phyloP scores from a whole-genome alignment of 2,113 vertebrate genomes.

The Perccottus glenii region DNA sequence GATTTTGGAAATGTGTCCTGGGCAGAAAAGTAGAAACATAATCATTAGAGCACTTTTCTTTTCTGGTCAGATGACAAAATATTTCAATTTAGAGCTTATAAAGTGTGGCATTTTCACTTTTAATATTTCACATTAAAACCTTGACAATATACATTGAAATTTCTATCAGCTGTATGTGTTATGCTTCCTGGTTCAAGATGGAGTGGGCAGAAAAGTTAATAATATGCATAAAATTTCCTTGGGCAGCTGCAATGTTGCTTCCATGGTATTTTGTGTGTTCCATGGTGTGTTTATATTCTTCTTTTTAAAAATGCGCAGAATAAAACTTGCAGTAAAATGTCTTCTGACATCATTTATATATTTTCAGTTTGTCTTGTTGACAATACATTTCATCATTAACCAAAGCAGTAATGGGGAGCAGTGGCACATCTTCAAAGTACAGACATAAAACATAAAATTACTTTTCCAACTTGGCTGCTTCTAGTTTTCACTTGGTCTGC shows the following conservation, averaged over 20 bases:
- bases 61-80: not conserved
- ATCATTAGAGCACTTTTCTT: not conserved
- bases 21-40: not conserved
- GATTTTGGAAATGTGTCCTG: not conserved
- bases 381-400: not conserved
- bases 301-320: constrained; percentile 1
- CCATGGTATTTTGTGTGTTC: not conserved
- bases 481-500: not conserved
- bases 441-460: too few species aligned
- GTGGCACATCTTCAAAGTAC: not conserved
- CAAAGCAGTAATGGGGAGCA: not conserved
- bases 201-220: not conserved
- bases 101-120: too few species aligned
- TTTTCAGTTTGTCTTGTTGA: not conserved
- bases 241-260: not conserved
- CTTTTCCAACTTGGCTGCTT: not conserved
- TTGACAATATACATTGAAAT: too few species aligned
- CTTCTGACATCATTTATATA: not conserved
- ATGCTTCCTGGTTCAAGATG: too few species aligned
- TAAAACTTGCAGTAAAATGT: constrained; percentile 7
- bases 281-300: not conserved
- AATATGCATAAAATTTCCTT: not conserved
- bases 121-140: not conserved
- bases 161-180: not conserved
- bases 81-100: too few species aligned